Conservation (phyloP, 2,113 vertebrate genomes). For the Loxodonta africana region DNA sequence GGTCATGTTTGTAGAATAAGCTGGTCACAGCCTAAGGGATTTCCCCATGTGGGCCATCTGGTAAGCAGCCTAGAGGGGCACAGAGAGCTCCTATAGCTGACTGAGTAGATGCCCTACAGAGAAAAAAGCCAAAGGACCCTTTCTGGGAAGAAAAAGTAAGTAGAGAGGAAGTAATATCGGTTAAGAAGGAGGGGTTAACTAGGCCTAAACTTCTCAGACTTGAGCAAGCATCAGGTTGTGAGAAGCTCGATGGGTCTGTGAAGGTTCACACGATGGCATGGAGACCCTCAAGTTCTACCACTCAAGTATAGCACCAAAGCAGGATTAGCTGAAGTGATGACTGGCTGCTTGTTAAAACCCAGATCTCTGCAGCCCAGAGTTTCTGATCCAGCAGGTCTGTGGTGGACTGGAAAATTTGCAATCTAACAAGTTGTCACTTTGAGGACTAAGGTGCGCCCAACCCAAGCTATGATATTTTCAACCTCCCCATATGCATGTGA, state of each 20-base stretch:
- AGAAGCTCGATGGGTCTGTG: not conserved
- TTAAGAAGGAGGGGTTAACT: not conserved
- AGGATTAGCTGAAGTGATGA: not conserved
- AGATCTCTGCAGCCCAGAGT: not conserved
- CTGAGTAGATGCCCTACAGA: not conserved
- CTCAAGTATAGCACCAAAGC: not conserved
- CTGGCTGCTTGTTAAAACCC: not conserved
- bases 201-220: not conserved
- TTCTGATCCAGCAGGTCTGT: not conserved
- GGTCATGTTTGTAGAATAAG: not conserved
- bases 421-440: not conserved
- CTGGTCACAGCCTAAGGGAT: not conserved
- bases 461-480: too few relatives aligned
- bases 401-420: not conserved
- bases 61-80: not conserved
- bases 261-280: accelerated
- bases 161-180: not conserved
- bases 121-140: not conserved
- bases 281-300: not conserved
- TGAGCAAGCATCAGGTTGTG: not conserved
- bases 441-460: too few relatives aligned
- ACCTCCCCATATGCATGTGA: too few relatives aligned
- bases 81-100: accelerated
- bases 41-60: accelerated
- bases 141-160: not conserved